Conservation (phyloP, 1,140 invertebrate genomes). For the Saccostrea cuccullata region DNA sequence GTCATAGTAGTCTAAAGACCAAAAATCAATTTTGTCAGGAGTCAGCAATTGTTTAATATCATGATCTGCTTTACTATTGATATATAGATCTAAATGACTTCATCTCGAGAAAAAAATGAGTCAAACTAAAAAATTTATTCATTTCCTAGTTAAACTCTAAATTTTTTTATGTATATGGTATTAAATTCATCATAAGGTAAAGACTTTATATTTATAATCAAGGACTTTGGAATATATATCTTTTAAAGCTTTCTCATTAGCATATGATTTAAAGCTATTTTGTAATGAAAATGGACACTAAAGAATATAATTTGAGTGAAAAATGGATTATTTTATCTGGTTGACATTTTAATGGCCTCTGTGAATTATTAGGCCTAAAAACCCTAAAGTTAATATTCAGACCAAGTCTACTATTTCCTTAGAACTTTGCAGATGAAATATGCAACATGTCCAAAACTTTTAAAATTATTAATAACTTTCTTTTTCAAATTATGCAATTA, state of each 20-base stretch:
- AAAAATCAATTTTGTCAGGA: too few species aligned
- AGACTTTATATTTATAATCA: too few species aligned
- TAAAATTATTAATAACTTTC: background rate
- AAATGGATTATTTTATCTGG: background rate
- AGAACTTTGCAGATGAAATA: constrained; percentile 13
- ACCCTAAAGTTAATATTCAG: background rate
- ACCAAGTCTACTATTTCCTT: background rate
- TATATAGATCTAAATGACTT: too few species aligned
- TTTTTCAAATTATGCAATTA: background rate
- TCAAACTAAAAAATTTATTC: too few species aligned
- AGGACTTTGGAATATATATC: too few species aligned
- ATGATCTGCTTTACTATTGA: too few species aligned
- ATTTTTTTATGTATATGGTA: too few species aligned
- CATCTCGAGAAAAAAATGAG: too few species aligned
- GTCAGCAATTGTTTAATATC: too few species aligned
- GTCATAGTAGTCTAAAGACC: too few species aligned
- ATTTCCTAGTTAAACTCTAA: too few species aligned
- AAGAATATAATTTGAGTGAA: background rate
- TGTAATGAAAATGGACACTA: background rate
- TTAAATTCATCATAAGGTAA: too few species aligned
- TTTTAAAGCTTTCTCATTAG: background rate
- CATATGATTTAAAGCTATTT: background rate
- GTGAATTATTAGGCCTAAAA: constrained; percentile 7
- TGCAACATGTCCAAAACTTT: background rate
- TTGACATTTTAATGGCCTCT: background rate